Evolutionary conservation across 2,113 vertebrate genomes (phyloP).

Genomic region (Heterotis niloticus): DNA sequence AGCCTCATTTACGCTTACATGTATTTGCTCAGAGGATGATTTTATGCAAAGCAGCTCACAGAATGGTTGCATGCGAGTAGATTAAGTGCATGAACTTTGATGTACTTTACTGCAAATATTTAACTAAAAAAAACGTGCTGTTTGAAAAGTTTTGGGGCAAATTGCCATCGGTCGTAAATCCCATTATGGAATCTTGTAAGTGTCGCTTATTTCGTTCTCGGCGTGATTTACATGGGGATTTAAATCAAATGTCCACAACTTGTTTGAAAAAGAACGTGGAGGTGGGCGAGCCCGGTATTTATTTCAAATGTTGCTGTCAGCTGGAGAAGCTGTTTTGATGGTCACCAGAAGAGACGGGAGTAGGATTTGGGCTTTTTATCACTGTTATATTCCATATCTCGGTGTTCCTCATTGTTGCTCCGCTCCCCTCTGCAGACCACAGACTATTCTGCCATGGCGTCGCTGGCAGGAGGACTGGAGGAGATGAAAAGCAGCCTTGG

Average conservation of each 20-base stretch:
- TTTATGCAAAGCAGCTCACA: neutral
- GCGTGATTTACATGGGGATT: neutral
- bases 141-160: too few relatives aligned
- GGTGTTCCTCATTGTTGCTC: slow-evolving; percentile 13
- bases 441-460: slow-evolving; percentile 94
- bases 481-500: slow-evolving; percentile 95
- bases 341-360: neutral
- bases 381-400: neutral
- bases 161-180: neutral
- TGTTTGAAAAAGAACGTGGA: neutral
- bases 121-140: too few relatives aligned
- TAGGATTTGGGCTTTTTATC: too few relatives aligned
- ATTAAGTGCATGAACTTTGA: too few relatives aligned
- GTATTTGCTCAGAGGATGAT: neutral
- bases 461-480: slow-evolving; percentile 87
- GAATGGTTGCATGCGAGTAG: neutral
- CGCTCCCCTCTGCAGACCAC: slow-evolving; percentile 70
- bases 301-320: neutral
- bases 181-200: neutral
- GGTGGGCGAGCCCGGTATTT: neutral
- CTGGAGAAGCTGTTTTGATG: neutral
- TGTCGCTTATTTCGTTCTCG: neutral
- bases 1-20: neutral
- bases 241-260: neutral
- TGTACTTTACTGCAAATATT: neutral